Percentiles rank a stretch among this genome's conserved stretches.
Evolutionary conservation across 2,797 vertebrate species (phyloP).

Genomic region (Garrulus glandarius): DNA sequence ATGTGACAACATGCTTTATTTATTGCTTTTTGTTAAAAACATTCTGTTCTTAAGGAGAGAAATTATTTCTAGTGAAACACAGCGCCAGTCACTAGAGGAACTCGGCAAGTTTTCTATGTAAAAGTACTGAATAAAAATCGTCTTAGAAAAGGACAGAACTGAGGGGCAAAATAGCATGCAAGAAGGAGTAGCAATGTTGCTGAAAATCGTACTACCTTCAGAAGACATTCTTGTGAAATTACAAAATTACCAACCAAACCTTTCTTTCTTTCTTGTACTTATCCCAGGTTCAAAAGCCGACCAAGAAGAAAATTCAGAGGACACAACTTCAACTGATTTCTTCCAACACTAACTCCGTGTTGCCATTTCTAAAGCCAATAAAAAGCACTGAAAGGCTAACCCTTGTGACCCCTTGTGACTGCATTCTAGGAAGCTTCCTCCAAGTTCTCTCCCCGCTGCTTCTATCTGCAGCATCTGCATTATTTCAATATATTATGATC

Average conservation of each 20-base stretch:
- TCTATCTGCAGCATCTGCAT: neutral
- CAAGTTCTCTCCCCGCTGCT: neutral
- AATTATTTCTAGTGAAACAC: neutral
- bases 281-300: neutral
- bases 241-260: neutral
- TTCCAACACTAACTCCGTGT: neutral
- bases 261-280: neutral
- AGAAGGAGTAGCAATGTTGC: neutral
- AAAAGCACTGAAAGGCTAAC: neutral
- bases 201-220: neutral
- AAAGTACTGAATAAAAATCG: neutral
- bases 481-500: neutral
- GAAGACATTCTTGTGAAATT: neutral
- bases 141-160: neutral
- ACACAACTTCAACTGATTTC: neutral
- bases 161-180: neutral
- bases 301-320: neutral
- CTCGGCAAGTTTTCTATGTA: neutral
- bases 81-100: neutral
- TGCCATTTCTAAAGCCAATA: neutral
- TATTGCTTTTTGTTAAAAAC: neutral
- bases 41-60: neutral
- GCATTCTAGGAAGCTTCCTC: neutral
- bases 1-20: neutral
- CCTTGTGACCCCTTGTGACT: neutral